Evolutionary conservation across 2,113 vertebrate species (phyloP).

Genomic region (Gallinago paraguaiae): DNA sequence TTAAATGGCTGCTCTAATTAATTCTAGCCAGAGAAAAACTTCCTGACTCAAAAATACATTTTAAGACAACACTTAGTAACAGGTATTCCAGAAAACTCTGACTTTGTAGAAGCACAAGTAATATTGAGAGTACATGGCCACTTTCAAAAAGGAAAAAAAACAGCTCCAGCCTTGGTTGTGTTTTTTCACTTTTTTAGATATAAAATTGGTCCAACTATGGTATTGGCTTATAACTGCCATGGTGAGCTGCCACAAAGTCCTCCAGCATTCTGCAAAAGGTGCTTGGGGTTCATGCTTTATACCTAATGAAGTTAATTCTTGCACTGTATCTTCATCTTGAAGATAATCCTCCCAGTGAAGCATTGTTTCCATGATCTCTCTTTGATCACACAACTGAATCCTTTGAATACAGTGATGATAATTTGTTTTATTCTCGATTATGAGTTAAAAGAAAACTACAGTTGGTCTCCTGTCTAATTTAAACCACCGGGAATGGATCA

Average conservation of each 20-base stretch:
- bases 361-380: background rate
- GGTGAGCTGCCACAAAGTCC: background rate
- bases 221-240: background rate
- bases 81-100: background rate
- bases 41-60: background rate
- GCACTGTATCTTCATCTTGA: background rate
- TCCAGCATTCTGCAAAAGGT: background rate
- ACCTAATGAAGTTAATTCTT: background rate
- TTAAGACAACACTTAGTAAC: background rate
- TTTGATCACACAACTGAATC: background rate
- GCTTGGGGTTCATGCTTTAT: background rate
- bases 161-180: no score
- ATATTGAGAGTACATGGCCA: background rate
- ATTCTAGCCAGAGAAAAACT: background rate
- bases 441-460: background rate
- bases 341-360: background rate
- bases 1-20: background rate
- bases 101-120: background rate
- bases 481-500: background rate
- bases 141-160: background rate
- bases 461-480: background rate
- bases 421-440: background rate
- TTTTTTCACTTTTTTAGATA: background rate
- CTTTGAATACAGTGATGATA: background rate
- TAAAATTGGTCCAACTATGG: background rate